A percentile compares a stretch with the other conserved stretches of the same genome.
phyloP scores from a whole-genome alignment of 2,888 invertebrate species.

The Odontomyia ornata region DNA sequence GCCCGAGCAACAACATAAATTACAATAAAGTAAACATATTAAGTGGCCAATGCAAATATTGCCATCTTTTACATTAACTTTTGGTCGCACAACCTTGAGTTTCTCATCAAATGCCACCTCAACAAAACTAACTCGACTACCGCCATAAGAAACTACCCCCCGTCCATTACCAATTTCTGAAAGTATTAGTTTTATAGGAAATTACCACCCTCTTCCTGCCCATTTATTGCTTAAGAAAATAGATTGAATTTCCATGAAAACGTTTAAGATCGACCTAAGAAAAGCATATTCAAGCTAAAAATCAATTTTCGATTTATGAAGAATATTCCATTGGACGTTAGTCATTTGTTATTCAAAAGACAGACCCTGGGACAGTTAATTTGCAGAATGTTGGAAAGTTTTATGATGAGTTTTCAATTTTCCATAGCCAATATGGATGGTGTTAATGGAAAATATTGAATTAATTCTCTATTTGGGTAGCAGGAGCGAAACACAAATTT shows the following conservation, averaged over 20 bases:
- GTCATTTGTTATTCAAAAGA: constrained; percentile 21
- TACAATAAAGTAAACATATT: not conserved
- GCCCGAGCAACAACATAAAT: not conserved
- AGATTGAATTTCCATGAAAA: constrained; percentile 23
- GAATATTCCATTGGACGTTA: not conserved
- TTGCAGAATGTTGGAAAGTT: constrained; percentile 2
- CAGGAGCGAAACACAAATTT: no score
- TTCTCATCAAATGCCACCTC: not conserved
- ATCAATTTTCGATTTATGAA: constrained; percentile 31
- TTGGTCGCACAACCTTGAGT: not conserved
- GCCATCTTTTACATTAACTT: constrained; percentile 17
- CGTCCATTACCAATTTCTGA: not conserved
- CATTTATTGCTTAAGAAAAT: constrained; percentile 6
- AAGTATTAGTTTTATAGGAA: not conserved
- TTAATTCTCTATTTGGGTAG: no score
- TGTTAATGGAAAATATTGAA: no score
- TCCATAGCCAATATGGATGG: no score
- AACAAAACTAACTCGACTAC: not conserved
- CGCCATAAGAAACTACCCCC: not conserved
- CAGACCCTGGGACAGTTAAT: constrained; percentile 13
- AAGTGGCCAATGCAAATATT: constrained; percentile 4
- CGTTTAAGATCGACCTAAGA: not conserved
- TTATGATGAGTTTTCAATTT: constrained; percentile 12
- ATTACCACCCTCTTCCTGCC: not conserved
- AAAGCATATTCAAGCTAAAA: not conserved